Conservation (phyloP, 2,113 vertebrate genomes). For the Coracopsis vasa region DNA sequence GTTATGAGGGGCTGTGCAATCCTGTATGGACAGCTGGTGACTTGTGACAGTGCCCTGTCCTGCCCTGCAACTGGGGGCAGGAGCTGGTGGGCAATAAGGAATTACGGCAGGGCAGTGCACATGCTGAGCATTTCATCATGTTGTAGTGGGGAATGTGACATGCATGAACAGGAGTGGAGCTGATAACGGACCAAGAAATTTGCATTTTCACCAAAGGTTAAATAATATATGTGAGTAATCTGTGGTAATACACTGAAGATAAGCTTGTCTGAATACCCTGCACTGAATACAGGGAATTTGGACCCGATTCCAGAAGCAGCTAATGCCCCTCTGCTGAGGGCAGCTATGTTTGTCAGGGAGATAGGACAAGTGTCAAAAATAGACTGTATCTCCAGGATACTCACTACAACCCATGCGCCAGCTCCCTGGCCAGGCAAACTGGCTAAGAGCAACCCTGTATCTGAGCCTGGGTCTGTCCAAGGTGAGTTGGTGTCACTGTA, state of each 20-base stretch:
- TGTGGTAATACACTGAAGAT: neutral
- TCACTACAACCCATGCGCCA: neutral
- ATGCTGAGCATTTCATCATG: neutral
- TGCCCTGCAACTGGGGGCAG: neutral
- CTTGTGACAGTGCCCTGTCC: too few relatives aligned
- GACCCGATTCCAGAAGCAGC: neutral
- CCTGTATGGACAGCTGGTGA: neutral
- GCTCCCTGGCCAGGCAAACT: neutral
- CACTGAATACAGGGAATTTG: neutral
- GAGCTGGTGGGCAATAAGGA: neutral
- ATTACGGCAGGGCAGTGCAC: neutral
- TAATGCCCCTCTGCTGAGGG: neutral
- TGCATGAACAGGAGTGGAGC: neutral
- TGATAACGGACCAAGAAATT: neutral
- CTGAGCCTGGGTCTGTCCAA: neutral
- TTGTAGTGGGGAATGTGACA: neutral
- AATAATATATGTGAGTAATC: neutral
- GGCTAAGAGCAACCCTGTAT: neutral
- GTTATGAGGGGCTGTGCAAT: neutral
- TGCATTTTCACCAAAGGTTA: neutral
- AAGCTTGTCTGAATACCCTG: neutral
- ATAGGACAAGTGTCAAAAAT: neutral
- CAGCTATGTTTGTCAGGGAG: neutral
- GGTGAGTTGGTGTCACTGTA: neutral
- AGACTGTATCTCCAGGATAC: neutral